A percentile compares a stretch with the other conserved stretches of the same genome.
phyloP scores from a whole-genome alignment of 2,888 invertebrate species.

The Pimpla rufipes region DNA sequence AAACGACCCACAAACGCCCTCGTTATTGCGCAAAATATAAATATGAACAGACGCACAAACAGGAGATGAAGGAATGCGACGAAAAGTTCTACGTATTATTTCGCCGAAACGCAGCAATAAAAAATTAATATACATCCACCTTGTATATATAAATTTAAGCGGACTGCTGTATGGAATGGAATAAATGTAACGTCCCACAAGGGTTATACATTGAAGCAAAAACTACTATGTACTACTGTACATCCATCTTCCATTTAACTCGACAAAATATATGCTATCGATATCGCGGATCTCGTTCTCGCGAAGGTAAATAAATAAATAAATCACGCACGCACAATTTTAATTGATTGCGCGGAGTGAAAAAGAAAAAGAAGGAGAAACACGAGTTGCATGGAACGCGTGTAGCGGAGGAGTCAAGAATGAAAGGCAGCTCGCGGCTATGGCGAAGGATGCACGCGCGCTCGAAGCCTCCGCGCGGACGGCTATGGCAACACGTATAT shows the following conservation, averaged over 20 bases:
- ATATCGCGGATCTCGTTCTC: neutral
- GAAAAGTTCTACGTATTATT: no score
- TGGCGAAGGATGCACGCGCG: slow-evolving; percentile 31
- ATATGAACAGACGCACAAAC: no score
- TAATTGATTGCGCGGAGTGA: neutral
- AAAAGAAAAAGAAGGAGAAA: neutral
- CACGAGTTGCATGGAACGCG: slow-evolving; percentile 3
- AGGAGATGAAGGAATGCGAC: no score
- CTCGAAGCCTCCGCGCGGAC: neutral
- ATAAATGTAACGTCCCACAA: no score
- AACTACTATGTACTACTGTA: no score
- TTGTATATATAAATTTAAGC: no score
- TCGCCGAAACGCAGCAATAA: no score
- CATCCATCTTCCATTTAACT: neutral
- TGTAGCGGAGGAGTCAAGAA: slow-evolving; percentile 35
- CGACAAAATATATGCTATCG: neutral
- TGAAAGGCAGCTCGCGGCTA: slow-evolving; percentile 34
- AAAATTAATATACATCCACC: no score
- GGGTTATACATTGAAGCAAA: no score
- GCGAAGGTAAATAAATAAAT: neutral
- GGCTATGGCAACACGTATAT: slow-evolving; percentile 6
- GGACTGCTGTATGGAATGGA: no score
- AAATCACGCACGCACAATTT: neutral
- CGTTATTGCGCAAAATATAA: no score
- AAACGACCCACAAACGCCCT: no score